Evolutionary conservation across 2,888 invertebrate genomes (phyloP), one percentile per base, ranked within the genome.

Genomic region (Lochmaea crataegi): DNA sequence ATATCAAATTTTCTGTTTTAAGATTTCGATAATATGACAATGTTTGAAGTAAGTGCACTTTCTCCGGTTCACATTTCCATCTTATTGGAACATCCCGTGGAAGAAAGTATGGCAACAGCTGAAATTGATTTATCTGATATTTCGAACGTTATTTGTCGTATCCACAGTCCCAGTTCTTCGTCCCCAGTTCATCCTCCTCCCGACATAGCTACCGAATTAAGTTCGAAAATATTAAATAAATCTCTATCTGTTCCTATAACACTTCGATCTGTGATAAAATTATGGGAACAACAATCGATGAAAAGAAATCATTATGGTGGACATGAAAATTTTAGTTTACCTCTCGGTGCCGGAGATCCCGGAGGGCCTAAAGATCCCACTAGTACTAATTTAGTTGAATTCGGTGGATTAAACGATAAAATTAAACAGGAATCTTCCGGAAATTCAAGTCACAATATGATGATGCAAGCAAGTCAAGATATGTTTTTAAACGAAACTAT

Each of bases 31-130:
- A 91, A 89, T 80, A 91, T 93, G 79, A 90, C 94, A n/a, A 96
- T 97, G 90, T 94, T 98, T 85, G 98, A 98, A 88, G 92, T 98
- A 80, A 95, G 94, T 81, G 95, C 97, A 2, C 88, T 96, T 48
- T 96, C 96, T 0, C 94, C 96, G 89, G 94, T 94, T 76, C 95
- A 96, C 86, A 92, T 98, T 77, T 94, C 95, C 11, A 92, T 98
- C 22, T 94, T 96, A 10, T 91, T 98, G 83, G 97, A 97, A 85
- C 97, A 98, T 88, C 97, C 98, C 0, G 88, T 93, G 22, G 96
- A 96, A 83, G 97, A 97, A 86, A 94, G 95, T 75, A 93, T 98
- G 92, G 95, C 96, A 0, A 97, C 97, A 0, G 94, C 95, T 14
- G 97, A 98, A 85, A 90, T 98, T 76, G 94, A 96, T 85, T 88